Evolutionary conservation across 2,113 vertebrate species (phyloP).

Genomic region (Clupea harengus): DNA sequence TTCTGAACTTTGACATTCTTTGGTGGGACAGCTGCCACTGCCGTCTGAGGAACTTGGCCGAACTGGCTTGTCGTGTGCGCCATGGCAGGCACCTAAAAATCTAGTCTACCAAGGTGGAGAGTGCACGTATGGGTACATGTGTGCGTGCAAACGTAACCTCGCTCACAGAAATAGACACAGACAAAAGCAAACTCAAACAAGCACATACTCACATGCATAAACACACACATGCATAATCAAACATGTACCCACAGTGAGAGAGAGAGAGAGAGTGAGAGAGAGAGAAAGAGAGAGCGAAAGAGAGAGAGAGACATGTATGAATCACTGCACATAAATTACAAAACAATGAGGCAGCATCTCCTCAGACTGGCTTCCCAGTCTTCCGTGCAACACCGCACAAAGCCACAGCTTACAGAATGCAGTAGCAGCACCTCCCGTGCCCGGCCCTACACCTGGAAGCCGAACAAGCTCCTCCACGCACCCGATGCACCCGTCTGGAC

Average conservation of each 20-base stretch:
- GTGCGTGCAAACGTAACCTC: too few species aligned
- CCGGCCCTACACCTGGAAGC: background rate
- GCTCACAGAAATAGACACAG: background rate
- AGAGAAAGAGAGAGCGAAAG: background rate
- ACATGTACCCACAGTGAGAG: constrained; percentile 17
- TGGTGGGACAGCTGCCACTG: background rate
- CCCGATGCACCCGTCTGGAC: constrained; percentile 41
- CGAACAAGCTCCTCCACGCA: constrained; percentile 2
- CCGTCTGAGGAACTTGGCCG: constrained; percentile 2
- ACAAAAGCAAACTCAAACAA: background rate
- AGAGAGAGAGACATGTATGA: constrained; percentile 23
- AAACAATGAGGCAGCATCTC: constrained; percentile 3
- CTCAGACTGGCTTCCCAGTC: background rate
- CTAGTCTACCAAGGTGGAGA: constrained; percentile 25
- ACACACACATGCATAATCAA: background rate
- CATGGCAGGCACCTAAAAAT: constrained; percentile 33
- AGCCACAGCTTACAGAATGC: constrained; percentile 29
- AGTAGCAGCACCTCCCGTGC: constrained; percentile 18
- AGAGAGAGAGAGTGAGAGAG: background rate
- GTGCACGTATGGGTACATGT: background rate
- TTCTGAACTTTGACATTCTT: background rate
- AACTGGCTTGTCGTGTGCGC: constrained; percentile 38
- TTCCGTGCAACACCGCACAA: constrained; percentile 32
- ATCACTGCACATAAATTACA: constrained; percentile 23
- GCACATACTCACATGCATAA: background rate